A percentile compares a stretch with the other conserved stretches of the same genome.
phyloP scores from a whole-genome alignment of 2,888 invertebrate genomes.

The Eupithecia inturbata region DNA sequence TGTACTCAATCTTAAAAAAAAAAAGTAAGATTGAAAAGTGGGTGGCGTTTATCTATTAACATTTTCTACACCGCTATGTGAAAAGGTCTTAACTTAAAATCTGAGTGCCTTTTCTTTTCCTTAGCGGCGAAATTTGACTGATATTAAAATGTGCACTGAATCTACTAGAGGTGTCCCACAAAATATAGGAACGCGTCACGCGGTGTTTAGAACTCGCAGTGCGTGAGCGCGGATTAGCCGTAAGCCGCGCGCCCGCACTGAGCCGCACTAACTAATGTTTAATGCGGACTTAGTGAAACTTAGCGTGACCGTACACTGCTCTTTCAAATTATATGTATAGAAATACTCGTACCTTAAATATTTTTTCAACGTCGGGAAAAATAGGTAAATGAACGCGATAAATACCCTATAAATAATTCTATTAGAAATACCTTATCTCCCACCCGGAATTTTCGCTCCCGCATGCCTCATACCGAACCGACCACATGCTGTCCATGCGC shows the following conservation, averaged over 20 bases:
- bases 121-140: neutral
- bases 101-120: neutral
- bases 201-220: slow-evolving; percentile 19
- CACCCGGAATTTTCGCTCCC: neutral
- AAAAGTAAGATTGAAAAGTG: neutral
- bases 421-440: too few relatives aligned
- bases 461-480: neutral
- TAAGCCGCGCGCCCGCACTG: slow-evolving; percentile 39
- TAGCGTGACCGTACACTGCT: slow-evolving; percentile 39
- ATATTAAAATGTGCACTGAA: neutral
- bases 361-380: too few relatives aligned
- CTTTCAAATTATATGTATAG: too few relatives aligned
- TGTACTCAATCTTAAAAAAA: neutral
- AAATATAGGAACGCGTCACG: slow-evolving; percentile 11
- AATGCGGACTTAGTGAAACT: slow-evolving; percentile 49
- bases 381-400: too few relatives aligned
- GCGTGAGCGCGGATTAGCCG: slow-evolving; percentile 34
- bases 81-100: neutral
- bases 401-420: too few relatives aligned
- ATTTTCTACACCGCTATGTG: neutral
- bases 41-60: neutral
- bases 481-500: neutral
- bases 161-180: neutral
- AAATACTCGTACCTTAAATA: too few relatives aligned
- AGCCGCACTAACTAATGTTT: slow-evolving; percentile 53